A percentile compares a stretch with the other conserved stretches of the same genome.
Conservation (phyloP, 2,888 invertebrate species). For the Galeruca laticollis region DNA sequence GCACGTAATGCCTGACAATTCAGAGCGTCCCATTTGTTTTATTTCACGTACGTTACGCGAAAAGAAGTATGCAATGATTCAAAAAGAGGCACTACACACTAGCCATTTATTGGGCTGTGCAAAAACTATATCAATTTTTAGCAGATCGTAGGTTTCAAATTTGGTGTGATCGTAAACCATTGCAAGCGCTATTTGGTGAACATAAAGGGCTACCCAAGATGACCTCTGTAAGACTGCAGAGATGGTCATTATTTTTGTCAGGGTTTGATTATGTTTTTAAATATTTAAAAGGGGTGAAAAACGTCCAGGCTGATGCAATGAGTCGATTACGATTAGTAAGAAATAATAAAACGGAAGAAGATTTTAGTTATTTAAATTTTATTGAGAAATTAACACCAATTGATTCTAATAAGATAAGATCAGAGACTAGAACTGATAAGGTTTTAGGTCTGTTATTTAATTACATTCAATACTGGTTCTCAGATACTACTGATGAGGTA, state of each 20-base stretch:
- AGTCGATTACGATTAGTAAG: constrained; percentile 1
- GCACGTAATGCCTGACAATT: constrained; percentile 38
- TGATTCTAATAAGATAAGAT: constrained; percentile 1
- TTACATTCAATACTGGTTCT: too few relatives aligned
- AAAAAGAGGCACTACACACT: constrained; percentile 46
- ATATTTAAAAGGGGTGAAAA: too few relatives aligned
- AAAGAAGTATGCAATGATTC: constrained; percentile 37
- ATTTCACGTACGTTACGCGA: constrained; percentile 41
- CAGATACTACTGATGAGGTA: too few relatives aligned
- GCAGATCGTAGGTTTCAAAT: too few relatives aligned
- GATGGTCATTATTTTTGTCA: too few relatives aligned
- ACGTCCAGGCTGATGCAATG: constrained; percentile 22
- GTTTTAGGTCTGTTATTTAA: background rate
- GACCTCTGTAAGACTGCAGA: too few relatives aligned
- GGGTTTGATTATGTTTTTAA: too few relatives aligned
- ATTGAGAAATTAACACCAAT: constrained; percentile 8
- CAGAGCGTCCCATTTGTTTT: constrained; percentile 44
- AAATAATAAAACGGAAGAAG: background rate
- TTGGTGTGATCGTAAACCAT: too few relatives aligned
- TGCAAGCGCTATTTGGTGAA: too few relatives aligned
- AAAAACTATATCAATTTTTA: constrained; percentile 57
- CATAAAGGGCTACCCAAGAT: too few relatives aligned
- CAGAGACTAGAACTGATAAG: constrained; percentile 12
- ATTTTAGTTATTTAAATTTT: constrained; percentile 14
- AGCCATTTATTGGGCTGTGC: constrained; percentile 41